Percentiles rank a stretch among this genome's conserved stretches.
Conservation (phyloP, 2,888 invertebrate species). For the Omphaloscelis lunosa region DNA sequence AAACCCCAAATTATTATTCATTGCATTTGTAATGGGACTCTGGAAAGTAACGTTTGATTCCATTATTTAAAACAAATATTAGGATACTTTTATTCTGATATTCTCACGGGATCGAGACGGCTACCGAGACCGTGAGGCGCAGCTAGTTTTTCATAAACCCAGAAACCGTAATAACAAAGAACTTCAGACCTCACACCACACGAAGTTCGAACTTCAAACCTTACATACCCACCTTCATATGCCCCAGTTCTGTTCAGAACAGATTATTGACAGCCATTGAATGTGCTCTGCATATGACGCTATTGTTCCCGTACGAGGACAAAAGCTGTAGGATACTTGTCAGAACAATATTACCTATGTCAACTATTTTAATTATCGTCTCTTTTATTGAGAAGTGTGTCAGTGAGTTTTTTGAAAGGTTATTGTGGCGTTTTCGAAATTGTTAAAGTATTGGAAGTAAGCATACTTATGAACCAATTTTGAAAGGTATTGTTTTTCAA, state of each 20-base stretch:
- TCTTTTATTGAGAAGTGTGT: conserved; percentile 17
- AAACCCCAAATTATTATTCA: conserved; percentile 18
- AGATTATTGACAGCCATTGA: conserved; percentile 55
- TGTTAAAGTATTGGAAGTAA: neutral
- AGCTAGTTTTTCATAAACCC: neutral
- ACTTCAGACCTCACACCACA: neutral
- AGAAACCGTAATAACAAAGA: neutral
- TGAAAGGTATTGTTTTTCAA: too few relatives aligned
- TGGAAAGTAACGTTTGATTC: neutral
- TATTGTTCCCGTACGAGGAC: conserved; percentile 46
- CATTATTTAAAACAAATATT: neutral
- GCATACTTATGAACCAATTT: neutral
- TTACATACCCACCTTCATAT: conserved; percentile 6
- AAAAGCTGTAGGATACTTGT: conserved; percentile 32
- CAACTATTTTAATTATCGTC: conserved; percentile 30
- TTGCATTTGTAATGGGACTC: neutral
- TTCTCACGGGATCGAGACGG: neutral
- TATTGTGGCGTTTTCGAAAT: neutral
- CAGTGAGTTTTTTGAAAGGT: neutral
- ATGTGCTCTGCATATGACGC: conserved; percentile 41
- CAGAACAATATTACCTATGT: conserved; percentile 20
- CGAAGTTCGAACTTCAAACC: conserved; percentile 25
- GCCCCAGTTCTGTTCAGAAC: conserved; percentile 13
- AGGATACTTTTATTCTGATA: neutral
- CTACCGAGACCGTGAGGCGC: too few relatives aligned